Conservation (phyloP, 2,888 invertebrate species). For the Blastobasis adustella region DNA sequence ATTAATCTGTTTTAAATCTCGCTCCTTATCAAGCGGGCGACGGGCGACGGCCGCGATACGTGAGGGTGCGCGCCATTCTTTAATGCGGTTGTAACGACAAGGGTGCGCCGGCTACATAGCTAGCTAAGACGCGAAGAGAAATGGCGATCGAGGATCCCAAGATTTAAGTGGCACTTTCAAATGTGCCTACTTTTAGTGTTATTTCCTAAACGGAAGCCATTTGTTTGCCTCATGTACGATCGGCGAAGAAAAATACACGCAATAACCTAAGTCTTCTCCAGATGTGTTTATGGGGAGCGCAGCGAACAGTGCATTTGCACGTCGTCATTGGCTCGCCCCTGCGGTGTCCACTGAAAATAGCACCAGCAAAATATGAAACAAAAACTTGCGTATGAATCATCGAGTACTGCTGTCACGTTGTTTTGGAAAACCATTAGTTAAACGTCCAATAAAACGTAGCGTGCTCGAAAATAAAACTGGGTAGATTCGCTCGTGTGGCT, state of each 20-base stretch:
- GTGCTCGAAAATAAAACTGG: conserved; percentile 37
- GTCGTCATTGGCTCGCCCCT: conserved; percentile 12
- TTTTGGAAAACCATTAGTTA: conserved; percentile 54
- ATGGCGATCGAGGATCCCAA: conserved; percentile 68
- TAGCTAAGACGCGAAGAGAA: conserved; percentile 63
- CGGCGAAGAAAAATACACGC: conserved; percentile 50
- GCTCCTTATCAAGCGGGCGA: conserved; percentile 7
- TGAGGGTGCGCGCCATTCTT: conserved; percentile 38
- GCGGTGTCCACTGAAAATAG: conserved; percentile 9
- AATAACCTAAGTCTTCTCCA: conserved; percentile 38
- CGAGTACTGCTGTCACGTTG: conserved; percentile 42
- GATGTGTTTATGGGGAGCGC: conserved; percentile 37
- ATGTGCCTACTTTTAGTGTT: conserved; percentile 73
- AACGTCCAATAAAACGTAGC: conserved; percentile 50
- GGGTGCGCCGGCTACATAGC: conserved; percentile 39
- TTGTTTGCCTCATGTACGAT: conserved; percentile 65
- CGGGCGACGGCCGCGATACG: conserved; percentile 13
- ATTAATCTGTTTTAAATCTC: conserved; percentile 8
- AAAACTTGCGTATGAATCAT: conserved; percentile 42
- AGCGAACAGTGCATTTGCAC: conserved; percentile 14
- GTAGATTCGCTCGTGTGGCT: conserved; percentile 34
- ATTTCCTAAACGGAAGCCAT: conserved; percentile 71
- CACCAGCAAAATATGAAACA: conserved; percentile 12
- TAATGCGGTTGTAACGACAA: conserved; percentile 47
- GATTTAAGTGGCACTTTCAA: conserved; percentile 72